phyloP scores from a whole-genome alignment of 2,113 vertebrate genomes.

The human region DNA sequence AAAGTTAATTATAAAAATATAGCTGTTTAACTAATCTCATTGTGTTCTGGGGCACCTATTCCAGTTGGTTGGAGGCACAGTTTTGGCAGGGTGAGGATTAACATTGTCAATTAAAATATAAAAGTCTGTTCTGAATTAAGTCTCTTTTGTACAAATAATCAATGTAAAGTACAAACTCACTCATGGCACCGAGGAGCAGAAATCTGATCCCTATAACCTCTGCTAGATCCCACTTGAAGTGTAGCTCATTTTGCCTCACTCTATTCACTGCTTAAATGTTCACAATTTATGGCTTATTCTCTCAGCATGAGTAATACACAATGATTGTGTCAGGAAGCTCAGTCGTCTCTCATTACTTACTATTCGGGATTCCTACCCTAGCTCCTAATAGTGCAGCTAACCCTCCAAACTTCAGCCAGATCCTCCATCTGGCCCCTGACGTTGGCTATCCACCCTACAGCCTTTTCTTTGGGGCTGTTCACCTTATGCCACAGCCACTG shows the following conservation, averaged over 20 bases:
- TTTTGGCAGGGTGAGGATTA: background rate
- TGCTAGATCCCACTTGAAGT: background rate
- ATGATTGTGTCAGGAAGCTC: background rate
- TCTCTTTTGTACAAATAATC: conserved; percentile 31
- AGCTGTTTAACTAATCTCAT: conserved; percentile 8
- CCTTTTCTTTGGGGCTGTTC: background rate
- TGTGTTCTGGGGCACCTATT: background rate
- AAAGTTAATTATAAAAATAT: conserved; percentile 48
- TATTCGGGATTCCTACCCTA: background rate
- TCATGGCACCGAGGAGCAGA: background rate
- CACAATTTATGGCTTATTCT: conserved; percentile 15
- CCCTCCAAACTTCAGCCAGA: background rate
- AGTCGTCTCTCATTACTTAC: background rate
- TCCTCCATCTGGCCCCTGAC: background rate
- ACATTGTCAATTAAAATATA: conserved; percentile 48
- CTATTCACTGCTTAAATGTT: background rate
- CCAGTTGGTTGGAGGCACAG: background rate
- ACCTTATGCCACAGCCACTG: background rate
- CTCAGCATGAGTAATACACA: background rate
- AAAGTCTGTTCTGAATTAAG: conserved; percentile 36
- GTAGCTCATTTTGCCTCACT: background rate
- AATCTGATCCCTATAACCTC: background rate
- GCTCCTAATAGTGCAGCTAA: background rate
- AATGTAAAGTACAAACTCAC: conserved; percentile 35
- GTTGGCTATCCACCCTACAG: background rate